These are phyloP conservation scores for Neocrepidodera transversa DNA, from an alignment of 2,888 invertebrate species.

Conservation along the genomic window DNA sequence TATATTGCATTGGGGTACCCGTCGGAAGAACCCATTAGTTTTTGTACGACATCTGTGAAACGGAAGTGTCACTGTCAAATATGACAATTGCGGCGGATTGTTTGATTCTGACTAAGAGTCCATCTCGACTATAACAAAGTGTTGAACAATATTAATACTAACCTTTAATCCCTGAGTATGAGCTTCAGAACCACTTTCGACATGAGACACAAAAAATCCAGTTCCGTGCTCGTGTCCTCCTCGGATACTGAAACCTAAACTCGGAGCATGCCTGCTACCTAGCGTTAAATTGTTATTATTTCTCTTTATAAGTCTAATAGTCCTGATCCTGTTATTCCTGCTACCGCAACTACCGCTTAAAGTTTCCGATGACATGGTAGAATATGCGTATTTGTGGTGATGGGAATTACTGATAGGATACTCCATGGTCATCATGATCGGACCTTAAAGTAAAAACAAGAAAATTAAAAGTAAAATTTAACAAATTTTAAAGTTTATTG, in stretches of 20 bases:
- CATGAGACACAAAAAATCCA: conserved; percentile 90
- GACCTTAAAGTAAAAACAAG: conserved; percentile 23
- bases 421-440: conserved; percentile 35
- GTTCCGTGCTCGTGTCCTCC: conserved; percentile 91
- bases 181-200: conserved; percentile 87
- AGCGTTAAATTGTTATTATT: conserved; percentile 54
- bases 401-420: conserved; percentile 27
- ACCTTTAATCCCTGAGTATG: conserved; percentile 87
- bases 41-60: too few relatives aligned
- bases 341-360: conserved; percentile 61
- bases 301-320: conserved; percentile 66
- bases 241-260: conserved; percentile 82
- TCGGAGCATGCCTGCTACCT: conserved; percentile 67
- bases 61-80: too few relatives aligned
- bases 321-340: conserved; percentile 66
- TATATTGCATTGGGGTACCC: too few relatives aligned
- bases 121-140: too few relatives aligned
- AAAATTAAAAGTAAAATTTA: too few relatives aligned
- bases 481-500: too few relatives aligned
- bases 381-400: conserved; percentile 53
- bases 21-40: too few relatives aligned
- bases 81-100: too few relatives aligned
- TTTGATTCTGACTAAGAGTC: too few relatives aligned
- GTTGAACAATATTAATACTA: conserved; percentile 56
- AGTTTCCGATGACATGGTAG: conserved; percentile 57